Evolutionary conservation across 2,797 vertebrate species (phyloP).

Genomic region (Danio albolineatus): DNA sequence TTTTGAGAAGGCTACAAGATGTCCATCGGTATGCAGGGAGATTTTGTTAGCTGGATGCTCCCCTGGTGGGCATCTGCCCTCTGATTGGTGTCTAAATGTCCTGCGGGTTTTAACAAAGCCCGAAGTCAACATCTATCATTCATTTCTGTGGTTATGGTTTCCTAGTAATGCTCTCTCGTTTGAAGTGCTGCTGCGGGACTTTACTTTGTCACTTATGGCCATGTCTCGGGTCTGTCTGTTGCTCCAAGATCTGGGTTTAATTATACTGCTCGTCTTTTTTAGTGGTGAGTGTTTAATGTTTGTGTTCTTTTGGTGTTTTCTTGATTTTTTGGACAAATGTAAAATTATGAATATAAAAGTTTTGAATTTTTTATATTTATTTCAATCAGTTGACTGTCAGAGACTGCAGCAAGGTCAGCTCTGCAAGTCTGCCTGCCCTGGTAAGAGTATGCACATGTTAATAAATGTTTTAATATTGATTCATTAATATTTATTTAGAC

Average conservation of each 20-base stretch:
- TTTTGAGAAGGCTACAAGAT: constrained; percentile 17
- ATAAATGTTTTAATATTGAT: background rate
- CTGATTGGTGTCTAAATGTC: constrained; percentile 42
- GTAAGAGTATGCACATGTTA: constrained; percentile 44
- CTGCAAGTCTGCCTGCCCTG: constrained; percentile 59
- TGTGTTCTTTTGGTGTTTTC: background rate
- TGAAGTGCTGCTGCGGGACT: background rate
- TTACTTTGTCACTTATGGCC: constrained; percentile 26
- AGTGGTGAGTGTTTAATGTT: constrained; percentile 43
- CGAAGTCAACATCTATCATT: constrained; percentile 8
- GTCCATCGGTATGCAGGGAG: constrained; percentile 8
- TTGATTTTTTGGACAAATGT: background rate
- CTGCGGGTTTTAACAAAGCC: constrained; percentile 22
- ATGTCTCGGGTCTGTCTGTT: constrained; percentile 28
- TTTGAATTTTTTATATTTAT: constrained; percentile 3
- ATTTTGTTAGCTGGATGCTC: constrained; percentile 34
- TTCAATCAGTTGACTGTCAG: constrained; percentile 48
- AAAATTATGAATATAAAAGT: background rate
- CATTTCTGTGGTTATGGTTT: constrained; percentile 7
- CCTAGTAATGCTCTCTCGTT: constrained; percentile 28
- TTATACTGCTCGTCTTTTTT: constrained; percentile 27
- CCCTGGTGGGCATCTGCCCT: constrained; percentile 27
- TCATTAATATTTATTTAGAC: background rate
- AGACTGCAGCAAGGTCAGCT: constrained; percentile 37
- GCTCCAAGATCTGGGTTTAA: constrained; percentile 16